Evolutionary conservation across 2,113 vertebrate species (phyloP).

Genomic region (Willisornis vidua): DNA sequence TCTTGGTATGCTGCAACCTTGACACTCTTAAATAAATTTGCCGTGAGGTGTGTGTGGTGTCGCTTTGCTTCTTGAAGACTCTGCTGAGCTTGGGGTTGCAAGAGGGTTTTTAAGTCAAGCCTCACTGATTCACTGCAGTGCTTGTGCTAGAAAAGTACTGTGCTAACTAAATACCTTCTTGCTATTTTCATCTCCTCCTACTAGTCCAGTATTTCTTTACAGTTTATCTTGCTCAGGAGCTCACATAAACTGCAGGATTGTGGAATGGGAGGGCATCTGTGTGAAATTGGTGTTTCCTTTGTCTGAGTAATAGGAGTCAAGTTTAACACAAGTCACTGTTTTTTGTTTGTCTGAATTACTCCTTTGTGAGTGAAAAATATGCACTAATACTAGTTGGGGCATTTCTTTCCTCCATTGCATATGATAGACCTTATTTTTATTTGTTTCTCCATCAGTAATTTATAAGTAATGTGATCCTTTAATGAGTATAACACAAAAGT

Average conservation of each 20-base stretch:
- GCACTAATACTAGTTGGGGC: neutral
- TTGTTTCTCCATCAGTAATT: neutral
- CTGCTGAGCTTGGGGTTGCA: neutral
- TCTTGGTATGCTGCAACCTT: neutral
- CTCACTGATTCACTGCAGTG: neutral
- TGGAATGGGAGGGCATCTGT: rapidly evolving
- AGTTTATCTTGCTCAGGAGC: neutral
- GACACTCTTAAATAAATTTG: neutral
- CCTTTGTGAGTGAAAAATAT: neutral
- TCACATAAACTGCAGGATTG: neutral
- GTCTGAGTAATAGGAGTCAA: neutral
- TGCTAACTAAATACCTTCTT: neutral
- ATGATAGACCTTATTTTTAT: neutral
- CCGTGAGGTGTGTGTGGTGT: neutral
- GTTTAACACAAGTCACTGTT: neutral
- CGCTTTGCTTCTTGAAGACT: neutral
- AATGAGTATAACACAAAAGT: neutral
- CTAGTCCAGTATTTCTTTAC: neutral
- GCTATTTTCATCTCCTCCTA: neutral
- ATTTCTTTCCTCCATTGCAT: neutral
- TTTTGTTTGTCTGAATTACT: neutral
- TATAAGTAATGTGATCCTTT: neutral
- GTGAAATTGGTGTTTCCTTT: neutral
- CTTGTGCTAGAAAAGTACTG: neutral
- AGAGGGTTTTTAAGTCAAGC: neutral